Evolutionary conservation across 2,113 vertebrate genomes (phyloP).

Genomic region (Melanerpes aurifrons): DNA sequence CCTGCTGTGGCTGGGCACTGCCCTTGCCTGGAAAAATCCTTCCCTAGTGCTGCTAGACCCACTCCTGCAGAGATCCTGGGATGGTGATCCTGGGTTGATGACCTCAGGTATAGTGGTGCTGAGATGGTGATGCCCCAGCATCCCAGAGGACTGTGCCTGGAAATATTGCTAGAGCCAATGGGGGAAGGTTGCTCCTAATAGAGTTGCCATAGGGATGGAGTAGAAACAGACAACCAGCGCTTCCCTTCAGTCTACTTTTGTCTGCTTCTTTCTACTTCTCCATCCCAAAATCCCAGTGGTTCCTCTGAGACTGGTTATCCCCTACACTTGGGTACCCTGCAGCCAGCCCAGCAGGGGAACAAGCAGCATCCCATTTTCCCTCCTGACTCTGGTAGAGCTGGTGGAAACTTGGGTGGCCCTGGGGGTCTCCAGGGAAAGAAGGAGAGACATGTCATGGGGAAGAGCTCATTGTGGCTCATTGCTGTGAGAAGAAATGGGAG

Average conservation of each 20-base stretch:
- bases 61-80: not conserved
- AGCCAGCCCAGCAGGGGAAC: not conserved
- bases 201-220: fast-evolving
- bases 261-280: not conserved
- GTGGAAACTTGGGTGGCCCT: not conserved
- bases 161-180: not conserved
- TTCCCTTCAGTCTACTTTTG: slow-evolving; percentile 34
- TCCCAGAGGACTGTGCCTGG: fast-evolving
- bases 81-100: not conserved
- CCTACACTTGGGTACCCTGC: fast-evolving
- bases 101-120: not conserved
- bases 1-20: not conserved
- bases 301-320: not conserved
- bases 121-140: not conserved
- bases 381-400: not conserved
- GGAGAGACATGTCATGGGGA: not conserved
- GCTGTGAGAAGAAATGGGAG: not conserved
- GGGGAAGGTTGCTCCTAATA: fast-evolving
- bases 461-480: not conserved
- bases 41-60: not conserved
- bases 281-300: not conserved
- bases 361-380: not conserved
- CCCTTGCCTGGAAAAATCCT: not conserved
- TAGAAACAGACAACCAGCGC: not conserved
- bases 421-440: not conserved